Evolutionary conservation across 1,140 invertebrate genomes (phyloP), one percentile per base, ranked within the genome.

Genomic region (Danaus melanippus): DNA sequence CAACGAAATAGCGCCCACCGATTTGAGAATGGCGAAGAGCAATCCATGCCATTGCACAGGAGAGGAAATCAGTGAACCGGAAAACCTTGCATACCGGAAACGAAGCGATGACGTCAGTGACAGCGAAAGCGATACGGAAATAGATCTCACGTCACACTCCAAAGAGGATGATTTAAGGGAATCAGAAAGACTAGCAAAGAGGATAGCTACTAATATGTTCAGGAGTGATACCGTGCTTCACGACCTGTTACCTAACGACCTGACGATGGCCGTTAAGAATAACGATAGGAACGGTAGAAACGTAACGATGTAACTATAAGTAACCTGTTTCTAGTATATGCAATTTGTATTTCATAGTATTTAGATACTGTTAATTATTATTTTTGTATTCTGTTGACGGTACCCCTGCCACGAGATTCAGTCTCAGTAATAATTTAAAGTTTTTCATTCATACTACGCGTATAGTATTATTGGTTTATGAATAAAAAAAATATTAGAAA

Each of bases 111-210:
- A 74, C 50, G 76, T 77, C 1, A 76, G 72, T 32, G 80, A 86
- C 44, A 86, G 84, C 46, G 87, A 87, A 48, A 86, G 79, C 54
- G 87, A 87, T 56, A 72, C 87, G 1, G 87, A 88, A 71, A 88
- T 88, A 40, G 85, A 88, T 77, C 70, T 88, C 0, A 88, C 87
- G 0, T 88, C 87, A 9, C 84, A 88, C 57, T 84, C 83, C 1
- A 87, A 86, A 65, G 87, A 87, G 39, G 87, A 88, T 11, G 76
- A 84, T 58, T 57, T 86, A 10, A 72, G 81, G n/a, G 82, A 86
- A 60, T 85, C 84, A 0, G 84, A 86, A 46, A 58, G 81, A 51
- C 58, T 85, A 21, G 84, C 84, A 12, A 86, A 78, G 42, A 72
- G 79, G 50, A 85, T 86, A 69, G 82, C 80, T 0, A 84, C 79